Evolutionary conservation across 92 coral and sea anemone species (phyloP), one percentile per base, ranked within the genome.

Genomic region (Paramuricea clavata): DNA sequence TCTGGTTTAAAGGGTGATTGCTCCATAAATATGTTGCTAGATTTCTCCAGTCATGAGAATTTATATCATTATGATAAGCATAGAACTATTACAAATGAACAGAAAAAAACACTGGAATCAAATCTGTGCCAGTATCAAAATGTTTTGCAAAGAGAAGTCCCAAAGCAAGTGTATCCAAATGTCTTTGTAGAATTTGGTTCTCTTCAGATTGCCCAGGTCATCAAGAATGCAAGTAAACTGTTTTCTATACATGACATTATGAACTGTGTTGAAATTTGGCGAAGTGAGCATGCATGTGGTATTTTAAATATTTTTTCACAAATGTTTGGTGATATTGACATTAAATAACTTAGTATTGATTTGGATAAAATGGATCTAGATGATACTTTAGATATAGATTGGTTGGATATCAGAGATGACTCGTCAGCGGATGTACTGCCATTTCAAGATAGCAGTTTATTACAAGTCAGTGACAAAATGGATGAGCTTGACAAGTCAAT

Each of bases 201-300:
- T 27, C 12, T 76, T 19, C 81, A 44, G n/a, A 47, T 50, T 47
- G 6, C 0, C 1, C 81, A 76, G 42, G 16, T 76, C 22, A 21
- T 76, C 1, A 16, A 49, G 12, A 76, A 76, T 76, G 41, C 39
- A 49, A 47, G 61, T 31, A 76, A 76, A 10, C 64, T 76, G 33
- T 76, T 76, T 76, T 50, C 65, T 0, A 17, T 76, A 6, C 5
- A 12, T 23, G 81, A 76, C 12, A 76, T 76, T 44, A 76, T 49
- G 65, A 47, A 76, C 13, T 43, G 81, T 60, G 90, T 86, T 42
- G 93, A 90, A 81, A 89, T 90, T 31, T 90, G 87, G 90, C 64
- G 79, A 32, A 49, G 47, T 62, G 86, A 85, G 31, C 86, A 85
- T 47, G 69, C 74, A 34, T 1, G 28, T 21, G 87, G 76, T 17